phyloP scores from a whole-genome alignment of 2,113 vertebrate species.

The Corvus cornix region DNA sequence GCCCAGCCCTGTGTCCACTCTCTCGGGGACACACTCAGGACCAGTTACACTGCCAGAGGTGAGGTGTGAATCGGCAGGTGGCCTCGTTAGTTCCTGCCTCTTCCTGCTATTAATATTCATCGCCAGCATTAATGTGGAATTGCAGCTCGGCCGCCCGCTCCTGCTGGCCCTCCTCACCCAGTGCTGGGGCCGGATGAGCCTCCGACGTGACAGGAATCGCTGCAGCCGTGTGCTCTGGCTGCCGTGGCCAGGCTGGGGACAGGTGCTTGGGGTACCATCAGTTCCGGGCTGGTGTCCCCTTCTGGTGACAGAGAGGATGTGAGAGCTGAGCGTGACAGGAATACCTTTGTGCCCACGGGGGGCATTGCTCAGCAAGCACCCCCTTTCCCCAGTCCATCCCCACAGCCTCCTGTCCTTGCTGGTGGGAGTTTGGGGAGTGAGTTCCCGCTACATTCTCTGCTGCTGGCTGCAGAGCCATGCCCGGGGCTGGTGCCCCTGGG shows the following conservation, averaged over 20 bases:
- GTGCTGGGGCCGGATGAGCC: not conserved
- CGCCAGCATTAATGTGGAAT: conserved; percentile 33
- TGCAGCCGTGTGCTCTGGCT: not conserved
- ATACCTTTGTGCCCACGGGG: fast-evolving
- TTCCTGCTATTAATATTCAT: conserved; percentile 63
- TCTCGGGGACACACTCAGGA: not conserved
- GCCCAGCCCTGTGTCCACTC: not conserved
- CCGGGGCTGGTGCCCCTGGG: not conserved
- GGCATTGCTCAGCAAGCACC: not conserved
- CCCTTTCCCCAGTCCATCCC: not conserved
- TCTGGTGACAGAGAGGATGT: not conserved
- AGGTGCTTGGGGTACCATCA: fast-evolving
- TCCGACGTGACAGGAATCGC: not conserved
- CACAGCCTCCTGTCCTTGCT: not conserved
- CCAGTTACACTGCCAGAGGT: not conserved
- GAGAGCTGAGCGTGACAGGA: not conserved
- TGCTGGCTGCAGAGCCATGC: not conserved
- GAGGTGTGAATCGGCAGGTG: conserved; percentile 46
- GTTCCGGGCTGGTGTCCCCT: not conserved
- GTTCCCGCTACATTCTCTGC: not conserved
- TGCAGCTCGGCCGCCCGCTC: not conserved
- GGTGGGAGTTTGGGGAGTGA: not conserved
- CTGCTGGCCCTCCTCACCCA: conserved; percentile 43
- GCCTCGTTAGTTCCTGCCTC: conserved; percentile 51
- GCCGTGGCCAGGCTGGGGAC: not conserved